These are phyloP conservation scores for Homalodisca vitripennis DNA, from an alignment of 1,140 invertebrate species.

Conservation along the genomic window DNA sequence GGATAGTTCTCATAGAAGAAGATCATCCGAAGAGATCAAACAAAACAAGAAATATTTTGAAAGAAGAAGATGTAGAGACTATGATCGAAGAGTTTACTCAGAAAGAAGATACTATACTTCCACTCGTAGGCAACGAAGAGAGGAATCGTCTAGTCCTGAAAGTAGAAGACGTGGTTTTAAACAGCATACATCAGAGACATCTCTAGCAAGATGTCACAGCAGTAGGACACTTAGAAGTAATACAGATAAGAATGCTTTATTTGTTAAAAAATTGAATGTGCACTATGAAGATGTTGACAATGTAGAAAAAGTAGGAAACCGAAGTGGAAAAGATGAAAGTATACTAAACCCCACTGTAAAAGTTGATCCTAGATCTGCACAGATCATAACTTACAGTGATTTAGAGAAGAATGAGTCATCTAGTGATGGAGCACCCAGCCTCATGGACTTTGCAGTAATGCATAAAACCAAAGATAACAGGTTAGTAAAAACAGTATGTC, in stretches of 20 bases:
- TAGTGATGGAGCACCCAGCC: not conserved
- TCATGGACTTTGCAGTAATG: conserved; percentile 15
- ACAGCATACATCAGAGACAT: no score
- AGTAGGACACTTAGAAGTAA: no score
- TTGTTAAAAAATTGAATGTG: no score
- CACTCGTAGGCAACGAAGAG: not conserved
- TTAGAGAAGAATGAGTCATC: conserved; percentile 1
- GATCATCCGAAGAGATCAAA: not conserved
- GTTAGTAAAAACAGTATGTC: no score
- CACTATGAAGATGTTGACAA: not conserved
- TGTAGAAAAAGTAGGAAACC: not conserved
- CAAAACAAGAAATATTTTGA: no score
- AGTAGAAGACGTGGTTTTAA: not conserved
- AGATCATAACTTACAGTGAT: not conserved
- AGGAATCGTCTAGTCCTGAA: not conserved
- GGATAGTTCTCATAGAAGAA: not conserved
- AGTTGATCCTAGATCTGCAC: not conserved
- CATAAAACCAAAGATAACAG: not conserved
- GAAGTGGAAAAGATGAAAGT: not conserved
- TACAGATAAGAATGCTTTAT: no score
- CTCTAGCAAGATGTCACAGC: no score
- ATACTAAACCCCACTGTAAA: not conserved
- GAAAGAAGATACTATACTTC: not conserved
- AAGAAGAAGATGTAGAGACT: not conserved
- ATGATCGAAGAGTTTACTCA: not conserved